Percentiles rank a stretch among this genome's conserved stretches.
Conservation (phyloP, 2,888 invertebrate species). For the Nudaria mundana region DNA sequence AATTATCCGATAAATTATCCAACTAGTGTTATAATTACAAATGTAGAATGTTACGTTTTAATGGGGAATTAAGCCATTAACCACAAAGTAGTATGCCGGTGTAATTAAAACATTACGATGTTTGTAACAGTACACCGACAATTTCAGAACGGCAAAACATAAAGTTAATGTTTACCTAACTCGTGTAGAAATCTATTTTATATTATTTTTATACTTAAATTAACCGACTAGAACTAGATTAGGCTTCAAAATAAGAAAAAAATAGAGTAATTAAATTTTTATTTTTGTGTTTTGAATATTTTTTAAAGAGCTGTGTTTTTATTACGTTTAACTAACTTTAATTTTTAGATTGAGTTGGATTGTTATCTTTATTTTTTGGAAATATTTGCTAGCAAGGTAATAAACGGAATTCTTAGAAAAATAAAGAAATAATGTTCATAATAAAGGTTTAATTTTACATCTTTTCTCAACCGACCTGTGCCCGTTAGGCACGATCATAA, state of each 20-base stretch:
- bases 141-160: too few relatives aligned
- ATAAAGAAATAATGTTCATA: too few relatives aligned
- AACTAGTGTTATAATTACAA: conserved; percentile 28
- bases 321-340: conserved; percentile 15
- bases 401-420: neutral
- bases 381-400: neutral
- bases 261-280: conserved; percentile 4
- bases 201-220: conserved; percentile 36
- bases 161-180: conserved; percentile 40
- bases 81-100: conserved; percentile 22
- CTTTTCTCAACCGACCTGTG: too few relatives aligned
- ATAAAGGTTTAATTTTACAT: too few relatives aligned
- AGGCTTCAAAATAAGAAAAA: conserved; percentile 11
- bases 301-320: conserved; percentile 20
- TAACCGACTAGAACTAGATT: conserved; percentile 36
- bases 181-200: conserved; percentile 37
- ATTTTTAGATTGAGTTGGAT: conserved; percentile 2
- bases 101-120: conserved; percentile 35
- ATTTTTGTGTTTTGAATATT: conserved; percentile 9
- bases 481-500: too few relatives aligned
- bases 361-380: neutral
- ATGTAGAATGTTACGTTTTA: conserved; percentile 13
- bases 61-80: conserved; percentile 34
- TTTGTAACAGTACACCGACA: conserved; percentile 36
- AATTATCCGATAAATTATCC: conserved; percentile 17